These are phyloP conservation scores for Cotesia typhae DNA, from an alignment of 1,140 invertebrate genomes.

Conservation along the genomic window DNA sequence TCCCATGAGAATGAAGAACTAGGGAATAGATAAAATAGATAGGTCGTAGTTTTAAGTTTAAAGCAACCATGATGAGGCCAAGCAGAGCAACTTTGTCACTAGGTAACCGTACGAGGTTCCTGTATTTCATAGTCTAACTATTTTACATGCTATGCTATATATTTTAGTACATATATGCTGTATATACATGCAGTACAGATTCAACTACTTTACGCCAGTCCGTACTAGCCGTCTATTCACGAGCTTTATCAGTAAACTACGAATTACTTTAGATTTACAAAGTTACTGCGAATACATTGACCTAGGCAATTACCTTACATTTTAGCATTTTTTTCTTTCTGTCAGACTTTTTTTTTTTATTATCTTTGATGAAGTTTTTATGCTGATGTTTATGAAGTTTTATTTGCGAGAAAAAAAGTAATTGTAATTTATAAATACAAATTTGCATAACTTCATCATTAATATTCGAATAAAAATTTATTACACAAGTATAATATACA, in stretches of 20 bases:
- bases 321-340: conserved; percentile 4
- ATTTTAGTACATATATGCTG: no score
- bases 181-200: no score
- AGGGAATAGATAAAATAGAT: conserved; percentile 1
- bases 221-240: conserved; percentile 15
- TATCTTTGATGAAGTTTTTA: no score
- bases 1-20: conserved; percentile 31
- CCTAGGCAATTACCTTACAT: conserved; percentile 9
- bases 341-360: neutral
- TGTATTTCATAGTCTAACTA: conserved; percentile 29
- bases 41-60: neutral
- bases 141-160: conserved; percentile 7
- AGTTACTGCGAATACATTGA: conserved; percentile 2
- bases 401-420: no score
- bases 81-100: conserved; percentile 23
- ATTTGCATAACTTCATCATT: no score
- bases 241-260: conserved; percentile 25
- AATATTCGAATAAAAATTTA: no score
- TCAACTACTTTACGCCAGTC: no score
- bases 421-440: no score
- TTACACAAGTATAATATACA: no score
- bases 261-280: conserved; percentile 16
- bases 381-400: no score
- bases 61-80: neutral
- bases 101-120: conserved; percentile 22